Conservation (phyloP, 2,888 invertebrate species). For the Merodon equestris region DNA sequence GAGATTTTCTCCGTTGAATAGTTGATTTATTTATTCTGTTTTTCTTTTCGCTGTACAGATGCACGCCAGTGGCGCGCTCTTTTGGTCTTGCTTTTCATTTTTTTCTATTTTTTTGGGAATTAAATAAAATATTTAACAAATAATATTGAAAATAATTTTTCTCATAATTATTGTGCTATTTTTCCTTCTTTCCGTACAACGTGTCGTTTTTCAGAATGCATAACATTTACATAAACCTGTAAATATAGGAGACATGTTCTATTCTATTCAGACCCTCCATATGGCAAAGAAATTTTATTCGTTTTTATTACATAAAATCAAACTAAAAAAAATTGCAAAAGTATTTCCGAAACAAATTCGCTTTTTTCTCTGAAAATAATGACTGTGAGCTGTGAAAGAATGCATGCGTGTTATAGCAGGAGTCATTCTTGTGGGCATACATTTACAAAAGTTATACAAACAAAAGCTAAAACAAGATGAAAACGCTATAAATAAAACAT, state of each 20-base stretch:
- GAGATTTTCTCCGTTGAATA: constrained; percentile 45
- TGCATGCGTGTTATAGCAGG: constrained; percentile 53
- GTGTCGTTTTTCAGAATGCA: constrained; percentile 65
- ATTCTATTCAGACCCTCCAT: not conserved
- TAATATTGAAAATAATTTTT: constrained; percentile 20
- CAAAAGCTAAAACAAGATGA: constrained; percentile 29
- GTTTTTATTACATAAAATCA: not conserved
- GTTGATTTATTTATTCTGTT: not conserved
- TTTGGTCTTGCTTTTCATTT: constrained; percentile 41
- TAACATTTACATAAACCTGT: constrained; percentile 62
- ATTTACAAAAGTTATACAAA: constrained; percentile 53
- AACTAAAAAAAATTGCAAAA: constrained; percentile 29
- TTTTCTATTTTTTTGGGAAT: constrained; percentile 46
- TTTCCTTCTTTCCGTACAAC: constrained; percentile 55
- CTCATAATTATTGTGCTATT: constrained; percentile 39
- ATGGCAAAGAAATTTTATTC: not conserved
- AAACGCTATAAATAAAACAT: constrained; percentile 24
- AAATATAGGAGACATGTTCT: constrained; percentile 46
- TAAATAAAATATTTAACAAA: not conserved
- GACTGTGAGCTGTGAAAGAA: constrained; percentile 64
- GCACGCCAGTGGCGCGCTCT: constrained; percentile 34
- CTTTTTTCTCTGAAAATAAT: constrained; percentile 47
- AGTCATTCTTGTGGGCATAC: constrained; percentile 39
- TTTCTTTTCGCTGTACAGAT: constrained; percentile 38
- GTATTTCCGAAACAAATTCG: not conserved